Evolutionary conservation across 2,797 vertebrate species (phyloP), one percentile per base, ranked within the genome.

Genomic region (Paramormyrops hopkinsi): DNA sequence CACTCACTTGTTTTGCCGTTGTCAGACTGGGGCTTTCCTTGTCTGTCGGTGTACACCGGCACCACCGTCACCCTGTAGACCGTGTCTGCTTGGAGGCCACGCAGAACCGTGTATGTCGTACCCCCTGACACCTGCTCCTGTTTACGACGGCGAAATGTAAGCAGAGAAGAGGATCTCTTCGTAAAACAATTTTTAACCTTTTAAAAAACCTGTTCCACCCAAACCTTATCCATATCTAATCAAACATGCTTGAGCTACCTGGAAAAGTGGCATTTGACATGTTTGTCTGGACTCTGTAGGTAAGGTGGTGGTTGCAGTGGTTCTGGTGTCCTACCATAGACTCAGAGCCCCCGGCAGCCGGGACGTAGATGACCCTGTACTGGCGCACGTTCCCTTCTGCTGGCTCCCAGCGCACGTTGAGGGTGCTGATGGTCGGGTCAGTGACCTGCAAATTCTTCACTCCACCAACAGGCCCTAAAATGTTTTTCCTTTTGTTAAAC

Each of bases 321-420:
- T 17, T 86, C 29, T 19, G 22, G 50, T 29, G 84, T 2, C 94
- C 93, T 94, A 99, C 98, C 97, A 97, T 93, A 79, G 97, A 96
- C 92, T 97, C 97, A 17, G 96, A 92, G 69, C 96, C 96, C 82
- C 97, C 97, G 0, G 94, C 92, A 0, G 93, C 82, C 0, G 97
- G 97, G 46, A 94, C 91, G 90, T 98, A 99, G 93, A 95, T 96
- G 17, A 99, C 93, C 22, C 98, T 97, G 94, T 99, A 99, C 62
- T 98, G 97, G 0, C 97, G 97, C 2, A 98, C 98, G 25, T 90
- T 97, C 37, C 98, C 98, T 93, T 99, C 98, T 0, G 98, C 97
- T 0, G 98, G 96, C 29, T 98, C 97, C 98, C 98, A 99, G 91
- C 97, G 97, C 62, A 98, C 94, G n/a, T 96, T 98, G 89, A 99